Evolutionary conservation across 2,797 vertebrate species (phyloP).

Genomic region (Spizella passerina): DNA sequence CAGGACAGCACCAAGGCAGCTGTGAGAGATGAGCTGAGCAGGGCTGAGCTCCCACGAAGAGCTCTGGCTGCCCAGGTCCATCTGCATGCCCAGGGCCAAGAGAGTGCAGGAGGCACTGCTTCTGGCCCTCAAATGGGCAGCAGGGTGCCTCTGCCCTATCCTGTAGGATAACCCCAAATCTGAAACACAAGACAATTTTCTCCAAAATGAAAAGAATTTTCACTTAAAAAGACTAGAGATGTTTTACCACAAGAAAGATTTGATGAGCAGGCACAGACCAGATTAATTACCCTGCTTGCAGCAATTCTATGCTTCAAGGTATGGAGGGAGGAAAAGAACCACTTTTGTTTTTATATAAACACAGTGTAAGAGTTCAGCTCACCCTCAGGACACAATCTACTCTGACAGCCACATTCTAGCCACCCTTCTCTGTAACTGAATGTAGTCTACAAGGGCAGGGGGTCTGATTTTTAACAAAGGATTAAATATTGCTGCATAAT

Average conservation of each 20-base stretch:
- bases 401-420: background rate
- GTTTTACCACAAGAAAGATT: conserved; percentile 41
- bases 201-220: background rate
- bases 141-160: background rate
- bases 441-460: background rate
- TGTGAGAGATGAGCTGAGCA: background rate
- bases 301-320: background rate
- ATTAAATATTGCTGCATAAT: background rate
- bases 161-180: background rate
- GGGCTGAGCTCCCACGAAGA: background rate
- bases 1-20: background rate
- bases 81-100: accelerated
- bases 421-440: background rate
- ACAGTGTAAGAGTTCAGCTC: background rate
- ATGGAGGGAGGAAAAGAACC: background rate
- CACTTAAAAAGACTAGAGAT: background rate
- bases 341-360: conserved; percentile 35
- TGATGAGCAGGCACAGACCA: conserved; percentile 15
- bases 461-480: background rate
- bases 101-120: accelerated
- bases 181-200: background rate
- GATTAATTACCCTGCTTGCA: conserved; percentile 37
- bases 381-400: background rate
- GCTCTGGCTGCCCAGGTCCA: accelerated
- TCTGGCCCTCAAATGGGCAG: background rate